Evolutionary conservation across 2,888 invertebrate species (phyloP), one percentile per base, ranked within the genome.

Genomic region (Erebia aethiops): DNA sequence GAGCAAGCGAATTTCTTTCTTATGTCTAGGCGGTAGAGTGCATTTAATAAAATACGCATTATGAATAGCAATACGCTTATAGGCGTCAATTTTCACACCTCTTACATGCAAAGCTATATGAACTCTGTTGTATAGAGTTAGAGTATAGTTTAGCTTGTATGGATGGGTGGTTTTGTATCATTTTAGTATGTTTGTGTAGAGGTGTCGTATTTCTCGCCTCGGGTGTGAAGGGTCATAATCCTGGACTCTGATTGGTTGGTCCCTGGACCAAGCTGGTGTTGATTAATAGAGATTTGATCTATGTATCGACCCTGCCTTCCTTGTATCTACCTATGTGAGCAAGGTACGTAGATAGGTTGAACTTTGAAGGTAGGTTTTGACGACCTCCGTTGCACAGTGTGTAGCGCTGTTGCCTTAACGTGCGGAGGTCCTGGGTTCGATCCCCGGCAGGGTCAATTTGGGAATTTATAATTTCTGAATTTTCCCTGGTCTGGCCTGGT

Each of bases 41-140:
- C 71, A 78, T 77, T 73, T 69, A 46, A n/a, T 60, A 65, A 61
- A 35, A 56, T 56, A 51, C 73, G 56, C 67, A 68, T 71, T 51
- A 69, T 57, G 70, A 75, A 73, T 79, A 79, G 77, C 77, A 76
- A 77, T 82, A 82, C 76, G 77, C 77, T 79, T 83, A 87, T 81
- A 91, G 90, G 92, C 91, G 92, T 92, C 84, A 92, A 89, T 89
- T 92, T 92, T 92, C 92, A 92, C 92, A 92, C 92, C 92, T 92
- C 67, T 61, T 16, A 16, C 0, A 1, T 7, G 1, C 77, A 79
- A 63, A 35, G 3, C 0, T 86, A 74, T 78, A 58, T 78, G 16
- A 70, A 76, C 83, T 73, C 66, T 90, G 77, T 46, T 70, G 0
- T 0, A 0, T 0, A 0, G 0, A 0, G 0, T 0, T 71, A 87